These are phyloP conservation scores for Silurus lanzhouensis DNA, from an alignment of 2,797 vertebrate genomes.

Conservation along the genomic window DNA sequence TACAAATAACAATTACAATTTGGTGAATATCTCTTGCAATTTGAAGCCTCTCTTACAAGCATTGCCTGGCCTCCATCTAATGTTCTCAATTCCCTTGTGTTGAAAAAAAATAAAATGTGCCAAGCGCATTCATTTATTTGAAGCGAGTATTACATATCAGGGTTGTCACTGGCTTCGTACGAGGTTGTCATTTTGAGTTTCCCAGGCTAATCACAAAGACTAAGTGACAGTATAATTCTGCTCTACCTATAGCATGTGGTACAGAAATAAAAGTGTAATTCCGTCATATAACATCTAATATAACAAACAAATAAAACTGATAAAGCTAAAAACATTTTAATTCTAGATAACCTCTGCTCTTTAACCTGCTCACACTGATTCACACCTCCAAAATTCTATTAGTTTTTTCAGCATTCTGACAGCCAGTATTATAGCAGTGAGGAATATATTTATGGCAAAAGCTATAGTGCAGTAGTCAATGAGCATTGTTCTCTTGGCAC, in stretches of 20 bases:
- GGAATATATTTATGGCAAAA: slow-evolving; percentile 33
- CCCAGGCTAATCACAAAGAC: background rate
- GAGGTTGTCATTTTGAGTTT: slow-evolving; percentile 43
- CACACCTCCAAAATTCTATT: slow-evolving; percentile 36
- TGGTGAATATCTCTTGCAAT: background rate
- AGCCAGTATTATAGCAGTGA: slow-evolving; percentile 37
- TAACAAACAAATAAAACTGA: slow-evolving; percentile 19
- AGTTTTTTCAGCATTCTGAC: slow-evolving; percentile 38
- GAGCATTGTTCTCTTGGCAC: slow-evolving; percentile 26
- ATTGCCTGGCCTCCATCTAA: slow-evolving; percentile 10
- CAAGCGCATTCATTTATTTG: slow-evolving; percentile 39
- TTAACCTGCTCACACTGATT: slow-evolving; percentile 25
- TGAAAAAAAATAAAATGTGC: slow-evolving; percentile 34
- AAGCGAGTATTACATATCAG: slow-evolving; percentile 40
- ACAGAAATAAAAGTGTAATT: slow-evolving; percentile 9
- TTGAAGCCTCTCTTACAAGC: background rate
- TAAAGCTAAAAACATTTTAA: background rate
- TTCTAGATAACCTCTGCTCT: slow-evolving; percentile 27
- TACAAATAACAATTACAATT: background rate
- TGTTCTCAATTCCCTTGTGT: slow-evolving; percentile 40
- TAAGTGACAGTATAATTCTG: slow-evolving; percentile 16
- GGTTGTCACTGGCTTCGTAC: slow-evolving; percentile 25
- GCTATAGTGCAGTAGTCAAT: slow-evolving; percentile 33
- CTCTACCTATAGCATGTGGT: background rate
- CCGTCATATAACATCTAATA: slow-evolving; percentile 17